Evolutionary conservation across 2,888 invertebrate species (phyloP), one percentile per base, ranked within the genome.

Genomic region (Margaritifera margaritifera): DNA sequence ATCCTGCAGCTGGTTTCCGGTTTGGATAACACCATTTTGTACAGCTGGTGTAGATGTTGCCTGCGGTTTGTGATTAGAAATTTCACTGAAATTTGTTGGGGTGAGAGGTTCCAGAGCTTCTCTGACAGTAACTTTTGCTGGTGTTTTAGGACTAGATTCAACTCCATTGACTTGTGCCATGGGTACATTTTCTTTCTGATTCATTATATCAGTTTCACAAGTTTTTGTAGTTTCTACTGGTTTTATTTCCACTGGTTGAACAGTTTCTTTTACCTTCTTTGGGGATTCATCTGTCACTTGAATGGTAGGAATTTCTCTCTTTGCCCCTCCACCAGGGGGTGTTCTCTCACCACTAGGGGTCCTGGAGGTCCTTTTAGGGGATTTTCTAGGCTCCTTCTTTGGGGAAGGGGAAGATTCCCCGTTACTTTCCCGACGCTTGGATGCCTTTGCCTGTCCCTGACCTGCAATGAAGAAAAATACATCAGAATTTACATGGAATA

Each of bases 41-140:
- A 42, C 42, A 24, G 83, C 82, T 20, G 86, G 86, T 2, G 86
- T 86, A n/a, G 86, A 86, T n/a, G 86, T 83, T 6, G 84, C 84
- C 68, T 83, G 82, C 6, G 84, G 84, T 56, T 78, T 56, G 70
- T 72, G 68, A 67, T 79, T 74, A 55, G 69, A 64, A 61, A 65
- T 72, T 52, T 80, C 81, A 69, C 75, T 80, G 57, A 79, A 72
- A 66, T 75, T 74, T 57, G 80, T 70, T 55, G 85, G 85, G 15
- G 85, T 84, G 22, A 81, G 64, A 11, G 82, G 80, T 59, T 83
- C 85, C 27, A 68, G 64, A 8, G 65, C 62, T 51, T 73, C 68
- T 51, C 62, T 65, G 42, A 71, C 77, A 22, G 72, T 78, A 69
- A 77, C 73, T 75, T 72, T 80, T 15, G 72, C 62, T 50, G 75